phyloP scores from a whole-genome alignment of 2,113 vertebrate species.

The Hystrix cristata region DNA sequence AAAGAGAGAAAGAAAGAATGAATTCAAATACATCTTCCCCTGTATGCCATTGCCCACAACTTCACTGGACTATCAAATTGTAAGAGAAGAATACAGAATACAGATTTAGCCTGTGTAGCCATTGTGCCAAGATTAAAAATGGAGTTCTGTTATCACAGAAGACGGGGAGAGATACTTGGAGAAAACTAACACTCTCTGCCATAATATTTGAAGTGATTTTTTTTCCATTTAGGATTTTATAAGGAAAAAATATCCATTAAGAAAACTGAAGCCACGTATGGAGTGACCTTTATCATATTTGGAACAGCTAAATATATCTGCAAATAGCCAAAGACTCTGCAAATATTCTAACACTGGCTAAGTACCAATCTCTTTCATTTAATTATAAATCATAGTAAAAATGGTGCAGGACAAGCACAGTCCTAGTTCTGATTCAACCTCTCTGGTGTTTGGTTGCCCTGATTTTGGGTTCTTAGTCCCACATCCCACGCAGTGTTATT shows the following conservation, averaged over 20 bases:
- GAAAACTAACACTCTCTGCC: not conserved
- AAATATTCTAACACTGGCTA: constrained; percentile 9
- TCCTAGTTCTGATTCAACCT: not conserved
- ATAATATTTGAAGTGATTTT: not conserved
- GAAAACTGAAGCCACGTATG: not conserved
- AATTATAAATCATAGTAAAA: constrained; percentile 6
- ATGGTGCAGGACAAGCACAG: not conserved
- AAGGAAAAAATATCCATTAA: not conserved
- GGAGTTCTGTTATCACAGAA: not conserved
- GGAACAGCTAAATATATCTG: not conserved
- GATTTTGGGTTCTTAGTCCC: not conserved
- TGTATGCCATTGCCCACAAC: not conserved
- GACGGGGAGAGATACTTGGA: not conserved
- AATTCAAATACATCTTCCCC: not conserved
- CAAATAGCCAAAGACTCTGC: not conserved
- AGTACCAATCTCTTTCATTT: not conserved
- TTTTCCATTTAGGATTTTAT: not conserved
- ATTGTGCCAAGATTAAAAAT: not conserved
- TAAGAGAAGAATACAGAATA: not conserved
- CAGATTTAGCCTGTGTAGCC: not conserved
- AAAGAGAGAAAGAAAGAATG: no score
- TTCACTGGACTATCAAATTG: not conserved
- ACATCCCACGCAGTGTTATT: not conserved
- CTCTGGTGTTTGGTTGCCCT: not conserved
- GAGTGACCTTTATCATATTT: not conserved